Evolutionary conservation across 2,797 vertebrate species (phyloP), one percentile per base, ranked within the genome.

Genomic region (Pseudopleuronectes americanus): DNA sequence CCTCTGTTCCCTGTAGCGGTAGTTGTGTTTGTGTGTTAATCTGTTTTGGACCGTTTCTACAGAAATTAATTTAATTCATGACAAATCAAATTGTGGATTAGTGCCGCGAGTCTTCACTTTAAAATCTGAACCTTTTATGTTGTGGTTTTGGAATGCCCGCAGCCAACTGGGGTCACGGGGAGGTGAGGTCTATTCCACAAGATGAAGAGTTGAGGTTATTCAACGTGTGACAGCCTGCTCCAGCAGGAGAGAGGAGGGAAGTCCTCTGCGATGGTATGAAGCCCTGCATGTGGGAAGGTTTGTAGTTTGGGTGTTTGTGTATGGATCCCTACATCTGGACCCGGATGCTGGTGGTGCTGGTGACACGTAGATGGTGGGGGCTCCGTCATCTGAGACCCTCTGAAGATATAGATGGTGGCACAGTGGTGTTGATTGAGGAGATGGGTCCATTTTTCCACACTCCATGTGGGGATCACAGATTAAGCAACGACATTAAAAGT

Each of bases 61-160:
- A 61, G 68, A 55, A 19, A 71, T 60, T 68, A 65, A 76, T 82
- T 78, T 69, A 68, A 74, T 79, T 73, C 8, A 66, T 31, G 12
- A 75, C 70, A 71, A 21, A 74, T 79, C 23, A 81, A 76, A 83
- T 71, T 84, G 69, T 63, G 33, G 68, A 36, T 79, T 76, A 54
- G 41, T 47, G 60, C 54, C 58, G 36, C 36, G 57, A 57, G 41
- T 78, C 45, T 55, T 74, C 52, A 71, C 43, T 68, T 55, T 54
- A 59, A 73, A 13, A 36, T 60, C 54, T 56, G 47, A 76, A 71
- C 12, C n/a, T 74, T 68, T 82, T 16, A 68, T 77, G 28, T 74
- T 80, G 57, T 69, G 83, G 83, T 85, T 87, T 87, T 79, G 70
- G 74, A 68, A 71, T 62, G 62, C 62, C 65, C 74, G 71, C 65